A percentile compares a stretch with the other conserved stretches of the same genome.
phyloP scores from a whole-genome alignment of 2,888 invertebrate genomes.

The Rhagonycha fulva region DNA sequence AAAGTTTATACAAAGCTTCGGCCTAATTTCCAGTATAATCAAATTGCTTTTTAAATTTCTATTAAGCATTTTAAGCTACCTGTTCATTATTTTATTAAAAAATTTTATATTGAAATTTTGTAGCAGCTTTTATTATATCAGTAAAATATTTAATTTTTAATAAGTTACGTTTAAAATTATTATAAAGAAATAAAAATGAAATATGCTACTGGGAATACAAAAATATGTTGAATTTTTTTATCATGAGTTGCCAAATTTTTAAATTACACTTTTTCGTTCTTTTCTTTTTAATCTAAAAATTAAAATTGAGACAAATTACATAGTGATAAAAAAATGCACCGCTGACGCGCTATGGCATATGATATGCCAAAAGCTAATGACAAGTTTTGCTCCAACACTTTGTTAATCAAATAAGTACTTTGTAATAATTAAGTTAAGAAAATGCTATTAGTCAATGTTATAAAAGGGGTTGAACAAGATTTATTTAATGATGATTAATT shows the following conservation, averaged over 20 bases:
- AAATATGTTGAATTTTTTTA: too few species aligned
- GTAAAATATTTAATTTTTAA: background rate
- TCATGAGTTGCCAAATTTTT: too few species aligned
- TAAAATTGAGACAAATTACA: background rate
- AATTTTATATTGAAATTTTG: background rate
- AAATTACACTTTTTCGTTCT: background rate
- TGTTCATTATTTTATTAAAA: background rate
- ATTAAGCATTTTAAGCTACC: background rate
- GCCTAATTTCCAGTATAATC: background rate
- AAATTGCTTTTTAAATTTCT: background rate
- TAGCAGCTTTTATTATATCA: too few species aligned
- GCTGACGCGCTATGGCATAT: background rate
- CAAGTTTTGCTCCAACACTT: background rate
- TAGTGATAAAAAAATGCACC: background rate
- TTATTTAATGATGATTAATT: background rate
- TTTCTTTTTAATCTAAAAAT: background rate
- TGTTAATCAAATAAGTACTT: background rate
- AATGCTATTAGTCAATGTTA: background rate
- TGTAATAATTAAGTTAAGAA: background rate
- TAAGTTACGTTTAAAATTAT: too few species aligned
- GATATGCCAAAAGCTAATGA: background rate
- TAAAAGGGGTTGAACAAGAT: background rate
- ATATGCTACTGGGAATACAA: too few species aligned
- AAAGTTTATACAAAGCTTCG: background rate
- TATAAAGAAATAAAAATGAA: too few species aligned